These are phyloP conservation scores for Manis crassicaudata DNA, from an alignment of 2,797 vertebrate genomes.

Conservation along the genomic window DNA sequence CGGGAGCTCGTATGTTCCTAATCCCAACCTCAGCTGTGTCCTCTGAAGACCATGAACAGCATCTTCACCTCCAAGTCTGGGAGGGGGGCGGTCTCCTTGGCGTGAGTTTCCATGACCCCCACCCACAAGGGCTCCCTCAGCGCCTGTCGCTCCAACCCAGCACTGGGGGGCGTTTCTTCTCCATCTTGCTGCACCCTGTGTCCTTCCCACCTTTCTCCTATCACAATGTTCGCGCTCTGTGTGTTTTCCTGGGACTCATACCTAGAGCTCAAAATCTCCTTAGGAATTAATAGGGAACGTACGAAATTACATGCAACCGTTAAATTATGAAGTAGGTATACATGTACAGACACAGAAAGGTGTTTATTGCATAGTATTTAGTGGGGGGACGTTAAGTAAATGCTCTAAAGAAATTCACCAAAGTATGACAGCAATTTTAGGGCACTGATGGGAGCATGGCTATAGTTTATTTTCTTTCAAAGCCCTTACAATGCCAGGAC, in stretches of 20 bases:
- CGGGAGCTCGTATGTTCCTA: background rate
- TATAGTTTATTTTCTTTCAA: background rate
- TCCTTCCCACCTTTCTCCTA: background rate
- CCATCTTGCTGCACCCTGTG: accelerated
- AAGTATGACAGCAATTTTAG: background rate
- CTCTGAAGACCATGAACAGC: background rate
- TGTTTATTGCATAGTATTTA: background rate
- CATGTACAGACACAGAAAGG: background rate
- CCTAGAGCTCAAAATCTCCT: background rate
- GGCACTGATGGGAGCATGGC: background rate
- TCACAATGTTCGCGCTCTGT: background rate
- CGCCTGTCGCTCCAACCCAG: background rate
- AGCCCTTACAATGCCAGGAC: background rate
- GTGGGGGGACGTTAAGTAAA: background rate
- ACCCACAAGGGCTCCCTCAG: too few relatives aligned
- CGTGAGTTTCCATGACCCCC: background rate
- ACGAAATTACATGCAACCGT: background rate
- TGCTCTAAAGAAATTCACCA: background rate
- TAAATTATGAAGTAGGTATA: background rate
- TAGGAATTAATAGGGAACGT: background rate
- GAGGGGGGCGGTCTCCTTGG: background rate
- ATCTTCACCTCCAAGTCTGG: background rate
- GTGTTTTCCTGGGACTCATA: background rate
- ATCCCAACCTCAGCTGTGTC: background rate
- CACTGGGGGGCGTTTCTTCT: background rate